Conservation (phyloP, 2,888 invertebrate species). For the Meteorus cinctellus region DNA sequence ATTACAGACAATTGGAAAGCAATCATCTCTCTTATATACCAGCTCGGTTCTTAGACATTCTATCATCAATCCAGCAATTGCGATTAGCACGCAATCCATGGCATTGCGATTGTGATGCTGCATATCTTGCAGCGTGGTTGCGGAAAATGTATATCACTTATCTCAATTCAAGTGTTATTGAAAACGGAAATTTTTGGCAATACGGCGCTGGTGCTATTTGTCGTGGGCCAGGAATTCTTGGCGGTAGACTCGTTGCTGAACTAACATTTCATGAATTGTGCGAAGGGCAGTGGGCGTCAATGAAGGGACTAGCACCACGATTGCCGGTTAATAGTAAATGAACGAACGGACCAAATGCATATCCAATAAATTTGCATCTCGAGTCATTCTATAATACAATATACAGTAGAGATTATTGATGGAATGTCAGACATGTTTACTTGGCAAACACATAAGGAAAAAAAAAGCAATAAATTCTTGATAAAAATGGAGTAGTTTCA, state of each 20-base stretch:
- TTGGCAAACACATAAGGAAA: not conserved
- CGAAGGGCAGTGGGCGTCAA: conserved; percentile 86
- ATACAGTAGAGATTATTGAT: not conserved
- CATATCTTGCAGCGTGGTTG: conserved; percentile 81
- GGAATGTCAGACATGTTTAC: not conserved
- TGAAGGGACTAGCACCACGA: conserved; percentile 81
- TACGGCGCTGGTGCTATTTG: conserved; percentile 74
- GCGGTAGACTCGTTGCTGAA: conserved; percentile 80
- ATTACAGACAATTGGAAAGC: conserved; percentile 82
- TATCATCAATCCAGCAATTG: conserved; percentile 79
- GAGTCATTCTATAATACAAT: not conserved
- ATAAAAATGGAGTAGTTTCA: not conserved
- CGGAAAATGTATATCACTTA: conserved; percentile 58
- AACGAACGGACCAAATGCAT: not conserved
- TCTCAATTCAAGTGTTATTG: conserved; percentile 41
- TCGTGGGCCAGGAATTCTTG: conserved; percentile 82
- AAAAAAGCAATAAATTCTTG: not conserved
- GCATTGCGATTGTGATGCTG: conserved; percentile 86
- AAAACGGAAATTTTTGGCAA: conserved; percentile 61
- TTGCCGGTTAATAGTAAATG: conserved; percentile 74
- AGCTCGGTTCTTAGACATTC: conserved; percentile 79
- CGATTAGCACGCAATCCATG: conserved; percentile 86
- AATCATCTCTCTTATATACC: conserved; percentile 83
- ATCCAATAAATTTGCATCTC: not conserved
- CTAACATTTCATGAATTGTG: conserved; percentile 84